phyloP scores from a whole-genome alignment of 1,140 invertebrate species.

The Drosophila triauraria region DNA sequence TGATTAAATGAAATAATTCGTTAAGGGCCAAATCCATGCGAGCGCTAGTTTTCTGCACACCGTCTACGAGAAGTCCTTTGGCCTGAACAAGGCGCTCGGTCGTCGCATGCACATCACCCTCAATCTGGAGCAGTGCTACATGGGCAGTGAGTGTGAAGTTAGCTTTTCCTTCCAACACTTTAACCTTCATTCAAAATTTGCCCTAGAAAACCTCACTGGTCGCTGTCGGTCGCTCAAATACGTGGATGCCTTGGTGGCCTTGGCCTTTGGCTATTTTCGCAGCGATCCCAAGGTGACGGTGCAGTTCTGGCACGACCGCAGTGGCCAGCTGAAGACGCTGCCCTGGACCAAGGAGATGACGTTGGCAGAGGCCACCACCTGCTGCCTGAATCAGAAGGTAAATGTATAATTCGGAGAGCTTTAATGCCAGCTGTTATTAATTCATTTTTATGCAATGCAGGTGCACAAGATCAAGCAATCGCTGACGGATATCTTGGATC shows the following conservation, averaged over 20 bases:
- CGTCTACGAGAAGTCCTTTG: constrained; percentile 67
- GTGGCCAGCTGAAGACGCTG: constrained; percentile 46
- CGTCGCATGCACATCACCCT: constrained; percentile 71
- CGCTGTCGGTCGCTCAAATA: constrained; percentile 53
- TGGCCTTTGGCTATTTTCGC: constrained; percentile 76
- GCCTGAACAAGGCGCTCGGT: constrained; percentile 59
- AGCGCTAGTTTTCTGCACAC: constrained; percentile 36
- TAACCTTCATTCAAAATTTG: background rate
- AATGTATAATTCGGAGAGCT: no score
- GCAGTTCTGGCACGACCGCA: constrained; percentile 58
- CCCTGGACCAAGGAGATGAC: constrained; percentile 61
- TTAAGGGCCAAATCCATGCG: background rate
- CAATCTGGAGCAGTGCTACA: constrained; percentile 67
- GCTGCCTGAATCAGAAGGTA: constrained; percentile 52
- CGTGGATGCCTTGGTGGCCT: constrained; percentile 64
- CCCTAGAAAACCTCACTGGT: constrained; percentile 53
- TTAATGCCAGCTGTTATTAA: background rate
- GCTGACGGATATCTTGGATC: constrained; percentile 45
- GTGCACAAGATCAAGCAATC: constrained; percentile 62
- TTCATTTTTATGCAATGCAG: background rate
- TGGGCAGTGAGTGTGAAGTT: constrained; percentile 61
- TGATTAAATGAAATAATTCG: background rate
- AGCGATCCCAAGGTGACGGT: constrained; percentile 60
- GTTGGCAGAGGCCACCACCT: constrained; percentile 51
- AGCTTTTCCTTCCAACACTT: no score